These are phyloP conservation scores for Rhea americana DNA, from an alignment of 2,113 vertebrate species.

Conservation along the genomic window DNA sequence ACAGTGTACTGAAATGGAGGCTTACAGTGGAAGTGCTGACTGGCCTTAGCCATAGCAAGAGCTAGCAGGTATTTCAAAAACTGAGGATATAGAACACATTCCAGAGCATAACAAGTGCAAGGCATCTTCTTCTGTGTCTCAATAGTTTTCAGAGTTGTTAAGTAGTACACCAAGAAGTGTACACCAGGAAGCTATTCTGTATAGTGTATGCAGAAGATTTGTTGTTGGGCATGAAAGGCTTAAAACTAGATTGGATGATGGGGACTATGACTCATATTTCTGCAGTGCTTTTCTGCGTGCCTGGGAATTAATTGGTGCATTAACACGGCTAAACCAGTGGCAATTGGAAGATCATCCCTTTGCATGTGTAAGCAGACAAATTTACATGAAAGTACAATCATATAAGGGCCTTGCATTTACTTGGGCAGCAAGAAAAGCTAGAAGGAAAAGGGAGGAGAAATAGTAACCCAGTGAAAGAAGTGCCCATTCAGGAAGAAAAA, in stretches of 20 bases:
- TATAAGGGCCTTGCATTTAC: not conserved
- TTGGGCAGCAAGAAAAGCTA: not conserved
- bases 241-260: not conserved
- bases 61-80: slow-evolving; percentile 44
- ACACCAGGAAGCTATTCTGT: not conserved
- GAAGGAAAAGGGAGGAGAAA: not conserved
- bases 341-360: not conserved
- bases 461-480: not conserved
- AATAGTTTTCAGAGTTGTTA: not conserved
- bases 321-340: not conserved
- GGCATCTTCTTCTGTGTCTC: not conserved
- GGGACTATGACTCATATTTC: not conserved
- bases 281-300: not conserved
- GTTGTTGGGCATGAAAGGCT: not conserved
- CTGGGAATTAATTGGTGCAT: not conserved
- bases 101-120: slow-evolving; percentile 46
- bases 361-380: slow-evolving; percentile 16
- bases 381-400: not conserved
- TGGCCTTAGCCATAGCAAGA: not conserved
- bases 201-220: not conserved
- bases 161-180: not conserved
- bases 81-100: slow-evolving; percentile 37
- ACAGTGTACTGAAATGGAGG: slow-evolving; percentile 23
- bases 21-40: slow-evolving; percentile 21
- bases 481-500: not conserved